phyloP scores from a whole-genome alignment of 2,888 invertebrate species.

The Troilus luridus region DNA sequence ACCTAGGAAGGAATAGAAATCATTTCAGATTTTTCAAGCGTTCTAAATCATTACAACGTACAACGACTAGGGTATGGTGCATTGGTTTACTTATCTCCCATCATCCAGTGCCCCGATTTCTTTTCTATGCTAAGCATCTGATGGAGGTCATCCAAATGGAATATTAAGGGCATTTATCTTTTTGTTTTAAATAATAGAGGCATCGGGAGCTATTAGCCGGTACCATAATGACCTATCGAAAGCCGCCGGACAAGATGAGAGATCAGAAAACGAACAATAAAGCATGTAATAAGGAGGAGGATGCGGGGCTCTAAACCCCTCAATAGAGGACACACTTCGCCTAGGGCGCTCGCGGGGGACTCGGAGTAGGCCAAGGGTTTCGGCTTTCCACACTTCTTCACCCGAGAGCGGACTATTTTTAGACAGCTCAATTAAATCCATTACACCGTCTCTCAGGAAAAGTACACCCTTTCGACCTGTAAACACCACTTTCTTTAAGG shows the following conservation, averaged over 20 bases:
- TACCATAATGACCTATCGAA: background rate
- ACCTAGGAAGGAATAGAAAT: too few species aligned
- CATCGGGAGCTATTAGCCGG: background rate
- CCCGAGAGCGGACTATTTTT: background rate
- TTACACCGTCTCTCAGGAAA: background rate
- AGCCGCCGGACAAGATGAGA: background rate
- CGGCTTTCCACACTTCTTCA: constrained; percentile 25
- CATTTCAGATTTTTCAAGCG: too few species aligned
- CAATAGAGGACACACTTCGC: background rate
- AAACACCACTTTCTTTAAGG: background rate
- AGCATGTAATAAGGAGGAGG: background rate
- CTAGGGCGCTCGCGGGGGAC: background rate
- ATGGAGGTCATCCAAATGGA: background rate
- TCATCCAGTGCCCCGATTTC: background rate
- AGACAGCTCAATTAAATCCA: background rate
- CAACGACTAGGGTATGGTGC: too few species aligned
- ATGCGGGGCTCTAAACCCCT: background rate
- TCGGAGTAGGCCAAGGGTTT: constrained; percentile 30
- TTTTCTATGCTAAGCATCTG: background rate
- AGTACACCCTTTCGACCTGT: background rate
- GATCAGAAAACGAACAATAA: background rate
- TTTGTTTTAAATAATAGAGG: background rate
- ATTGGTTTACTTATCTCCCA: background rate
- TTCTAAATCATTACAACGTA: too few species aligned
- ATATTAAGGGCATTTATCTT: background rate